These are phyloP conservation scores for Perca fluviatilis DNA, from an alignment of 2,113 vertebrate species.

Conservation along the genomic window DNA sequence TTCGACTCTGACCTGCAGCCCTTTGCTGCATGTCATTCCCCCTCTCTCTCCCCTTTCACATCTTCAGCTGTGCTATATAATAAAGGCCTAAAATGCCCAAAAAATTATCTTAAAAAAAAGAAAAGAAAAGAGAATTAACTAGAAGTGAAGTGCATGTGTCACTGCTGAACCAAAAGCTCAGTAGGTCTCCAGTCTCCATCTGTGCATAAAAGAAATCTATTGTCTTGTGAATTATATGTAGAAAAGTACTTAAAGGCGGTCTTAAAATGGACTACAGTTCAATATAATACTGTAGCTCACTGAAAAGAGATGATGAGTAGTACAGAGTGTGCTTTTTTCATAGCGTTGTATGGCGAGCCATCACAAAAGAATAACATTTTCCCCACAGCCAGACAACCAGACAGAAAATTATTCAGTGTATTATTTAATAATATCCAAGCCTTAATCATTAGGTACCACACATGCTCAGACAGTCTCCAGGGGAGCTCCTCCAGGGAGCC, in stretches of 20 bases:
- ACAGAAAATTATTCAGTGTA: slow-evolving; percentile 13
- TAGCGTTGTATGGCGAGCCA: not conserved
- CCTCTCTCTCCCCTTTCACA: too few species aligned
- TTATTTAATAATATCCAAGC: slow-evolving; percentile 43
- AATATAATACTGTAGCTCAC: not conserved
- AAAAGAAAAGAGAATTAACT: too few species aligned
- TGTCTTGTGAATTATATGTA: not conserved
- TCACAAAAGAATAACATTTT: not conserved
- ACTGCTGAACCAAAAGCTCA: not conserved
- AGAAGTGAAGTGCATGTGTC: too few species aligned
- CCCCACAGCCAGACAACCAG: not conserved
- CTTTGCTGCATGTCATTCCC: too few species aligned
- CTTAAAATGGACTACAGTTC: not conserved
- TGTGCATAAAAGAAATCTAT: not conserved
- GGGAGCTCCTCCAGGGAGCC: slow-evolving; percentile 49
- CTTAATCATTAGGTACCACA: slow-evolving; percentile 52
- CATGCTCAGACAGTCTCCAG: slow-evolving; percentile 60
- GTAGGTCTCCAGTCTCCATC: not conserved
- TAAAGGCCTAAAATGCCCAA: too few species aligned
- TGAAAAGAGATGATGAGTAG: slow-evolving; percentile 6
- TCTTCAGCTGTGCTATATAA: too few species aligned
- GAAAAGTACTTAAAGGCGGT: not conserved
- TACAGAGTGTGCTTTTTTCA: not conserved
- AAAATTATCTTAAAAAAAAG: too few species aligned
- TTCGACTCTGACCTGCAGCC: too few species aligned